Evolutionary conservation across 2,888 invertebrate genomes (phyloP), one percentile per base, ranked within the genome.

Genomic region (Leptodirus hochenwartii): DNA sequence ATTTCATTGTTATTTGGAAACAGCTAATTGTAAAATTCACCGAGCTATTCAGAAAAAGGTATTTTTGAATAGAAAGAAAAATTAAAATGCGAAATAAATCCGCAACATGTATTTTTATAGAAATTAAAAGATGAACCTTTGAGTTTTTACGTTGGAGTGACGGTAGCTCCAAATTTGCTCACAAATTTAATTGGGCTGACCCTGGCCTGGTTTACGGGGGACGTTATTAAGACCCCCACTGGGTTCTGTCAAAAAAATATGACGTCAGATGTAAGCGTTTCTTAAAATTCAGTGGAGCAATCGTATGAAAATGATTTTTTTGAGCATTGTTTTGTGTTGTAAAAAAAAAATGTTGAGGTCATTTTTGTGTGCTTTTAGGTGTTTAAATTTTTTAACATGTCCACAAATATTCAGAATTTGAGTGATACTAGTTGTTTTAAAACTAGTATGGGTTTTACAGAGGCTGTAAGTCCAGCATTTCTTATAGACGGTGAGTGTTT

Each of bases 391-490:
- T 47, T 53, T 39, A 82, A 76, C 66, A 64, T 78, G 54, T 63
- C 64, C 12, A 72, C 72, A 5, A 47, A 45, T 37, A 36, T 54
- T 15, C 39, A 46, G 27, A 44, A 53, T 31, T 63, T 66, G 46
- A 67, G 72, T 44, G 61, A 62, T 13, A 68, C 58, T n/a, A 55
- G 68, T 30, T 85, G 87, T 47, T 63, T 74, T 24, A 62, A 71
- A 36, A 71, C 77, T 0, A 73, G 76, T 1, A 71, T 78, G 50
- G 80, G 78, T 48, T 69, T 66, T 38, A 75, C 76, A 22, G 56
- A 64, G 37, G 85, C 85, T 2, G 46, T 73, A 6, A 85, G 85
- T 51, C 85, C 85, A n/a, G 87, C 85, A 1, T 87, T 87, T 50
- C 51, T 64, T 5, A 69, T 75, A 39, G 54, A 66, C 39, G 71